phyloP scores from a whole-genome alignment of 2,113 vertebrate species.

The Hyperopisus bebe region DNA sequence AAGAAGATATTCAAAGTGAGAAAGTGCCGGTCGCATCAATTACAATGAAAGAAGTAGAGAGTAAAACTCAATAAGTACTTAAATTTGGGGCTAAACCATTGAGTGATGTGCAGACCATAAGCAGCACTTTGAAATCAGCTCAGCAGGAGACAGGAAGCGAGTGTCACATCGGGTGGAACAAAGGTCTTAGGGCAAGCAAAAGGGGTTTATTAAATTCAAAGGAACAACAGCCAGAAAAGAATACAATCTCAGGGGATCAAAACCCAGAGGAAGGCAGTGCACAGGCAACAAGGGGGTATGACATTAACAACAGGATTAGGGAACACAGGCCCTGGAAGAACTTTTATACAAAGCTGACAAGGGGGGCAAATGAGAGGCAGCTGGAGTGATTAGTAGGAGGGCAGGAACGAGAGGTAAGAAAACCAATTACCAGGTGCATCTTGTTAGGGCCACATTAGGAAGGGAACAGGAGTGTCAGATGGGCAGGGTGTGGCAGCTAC shows the following conservation, averaged over 20 bases:
- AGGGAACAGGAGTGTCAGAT: too few relatives aligned
- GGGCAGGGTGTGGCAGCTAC: too few relatives aligned
- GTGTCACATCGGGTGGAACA: too few relatives aligned
- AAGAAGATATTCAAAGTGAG: background rate
- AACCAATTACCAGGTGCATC: too few relatives aligned
- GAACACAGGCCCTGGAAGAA: background rate
- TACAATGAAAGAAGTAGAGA: background rate
- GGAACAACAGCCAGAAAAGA: too few relatives aligned
- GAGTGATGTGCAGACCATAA: background rate
- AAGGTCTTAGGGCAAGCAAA: too few relatives aligned
- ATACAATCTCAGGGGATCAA: background rate
- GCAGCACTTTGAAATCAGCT: background rate
- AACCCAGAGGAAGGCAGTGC: background rate
- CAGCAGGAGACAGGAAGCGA: background rate
- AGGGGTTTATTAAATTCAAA: too few relatives aligned
- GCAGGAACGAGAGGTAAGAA: background rate
- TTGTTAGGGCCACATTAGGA: too few relatives aligned
- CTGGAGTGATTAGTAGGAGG: background rate
- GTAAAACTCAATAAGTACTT: background rate
- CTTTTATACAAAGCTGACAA: background rate
- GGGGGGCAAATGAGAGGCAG: background rate
- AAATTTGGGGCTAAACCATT: background rate
- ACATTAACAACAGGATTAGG: background rate
- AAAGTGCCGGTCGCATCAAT: background rate
- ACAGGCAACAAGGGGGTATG: background rate